Evolutionary conservation across 2,888 invertebrate species (phyloP), one percentile per base, ranked within the genome.

Genomic region (Ichneumoninae sp.): DNA sequence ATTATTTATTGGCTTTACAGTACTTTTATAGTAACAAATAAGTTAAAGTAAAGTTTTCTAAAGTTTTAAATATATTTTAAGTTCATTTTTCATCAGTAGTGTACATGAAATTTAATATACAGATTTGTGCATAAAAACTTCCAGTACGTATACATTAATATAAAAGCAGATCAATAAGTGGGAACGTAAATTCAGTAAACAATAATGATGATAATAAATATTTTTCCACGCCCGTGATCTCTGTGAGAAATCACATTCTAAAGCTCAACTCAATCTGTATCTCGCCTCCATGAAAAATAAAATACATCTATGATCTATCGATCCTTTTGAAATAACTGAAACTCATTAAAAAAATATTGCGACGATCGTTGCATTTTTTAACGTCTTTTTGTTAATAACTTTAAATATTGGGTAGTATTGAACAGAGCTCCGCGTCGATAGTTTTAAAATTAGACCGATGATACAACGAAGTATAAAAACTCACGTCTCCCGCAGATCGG

Each of bases 401-500:
- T 26, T 33, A 3, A 60, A 16, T 13, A 60, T 62, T 16, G 30
- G 33, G 36, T 78, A 19, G 3, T n/a, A 62, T 68, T 36, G 71
- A 30, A 50, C 50, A 1, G 33, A 47, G 7, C 22, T 3, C 13
- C 5, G 8, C 50, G 44, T 75, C 65, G 65, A 75, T 65, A 52
- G 65, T 54, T 52, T 66, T 26, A 52, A 19, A 76, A 66, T 76
- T 76, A 54, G 52, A 66, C 50, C 66, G 26, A 66, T 44, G 76
- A 50, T 66, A 66, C 19, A 50, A n/a, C 26, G 22, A 40, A 16
- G 68, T 7, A 83, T 71, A 77, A 84, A 65, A 65, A 47, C 62
- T 76, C 76, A 84, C 50, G 72, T 83, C 60, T 84, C n/a, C 70
- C 66, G 79, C 50, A 16, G 30, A 62, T 71, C 33, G 13, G 50